phyloP scores from a whole-genome alignment of 2,113 vertebrate genomes.

The Vireo altiloquus region DNA sequence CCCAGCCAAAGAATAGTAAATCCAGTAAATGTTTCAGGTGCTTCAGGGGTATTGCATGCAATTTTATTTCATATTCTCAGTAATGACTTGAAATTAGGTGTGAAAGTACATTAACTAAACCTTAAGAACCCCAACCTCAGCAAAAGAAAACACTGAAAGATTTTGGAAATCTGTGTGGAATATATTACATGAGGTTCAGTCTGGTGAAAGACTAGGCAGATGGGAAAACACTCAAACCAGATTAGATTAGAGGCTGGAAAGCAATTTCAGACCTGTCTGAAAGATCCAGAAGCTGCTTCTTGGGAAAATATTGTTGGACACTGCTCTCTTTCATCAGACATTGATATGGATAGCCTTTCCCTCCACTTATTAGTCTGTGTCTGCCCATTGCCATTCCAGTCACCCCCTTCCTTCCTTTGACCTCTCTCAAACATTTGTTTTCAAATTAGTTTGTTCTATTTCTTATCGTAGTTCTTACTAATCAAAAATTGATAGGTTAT shows the following conservation, averaged over 20 bases:
- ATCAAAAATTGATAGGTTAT: background rate
- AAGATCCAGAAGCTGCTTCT: background rate
- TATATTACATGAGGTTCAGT: background rate
- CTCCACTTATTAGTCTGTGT: background rate
- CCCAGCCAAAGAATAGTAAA: background rate
- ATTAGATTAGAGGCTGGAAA: background rate
- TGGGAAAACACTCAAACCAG: background rate
- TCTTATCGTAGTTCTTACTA: background rate
- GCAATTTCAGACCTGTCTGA: background rate
- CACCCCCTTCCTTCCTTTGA: background rate
- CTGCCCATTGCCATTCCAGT: background rate
- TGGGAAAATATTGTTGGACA: background rate
- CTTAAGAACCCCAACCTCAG: background rate
- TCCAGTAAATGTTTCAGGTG: background rate
- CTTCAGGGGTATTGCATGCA: background rate
- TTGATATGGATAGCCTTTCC: background rate
- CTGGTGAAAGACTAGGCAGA: background rate
- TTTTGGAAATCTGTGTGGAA: background rate
- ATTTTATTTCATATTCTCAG: background rate
- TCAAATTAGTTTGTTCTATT: background rate
- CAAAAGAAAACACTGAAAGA: background rate
- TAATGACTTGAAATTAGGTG: background rate
- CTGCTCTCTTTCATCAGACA: background rate
- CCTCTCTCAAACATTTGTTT: background rate
- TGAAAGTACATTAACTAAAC: background rate